Conservation (phyloP, 2,113 vertebrate species). For the Silurus glanis region DNA sequence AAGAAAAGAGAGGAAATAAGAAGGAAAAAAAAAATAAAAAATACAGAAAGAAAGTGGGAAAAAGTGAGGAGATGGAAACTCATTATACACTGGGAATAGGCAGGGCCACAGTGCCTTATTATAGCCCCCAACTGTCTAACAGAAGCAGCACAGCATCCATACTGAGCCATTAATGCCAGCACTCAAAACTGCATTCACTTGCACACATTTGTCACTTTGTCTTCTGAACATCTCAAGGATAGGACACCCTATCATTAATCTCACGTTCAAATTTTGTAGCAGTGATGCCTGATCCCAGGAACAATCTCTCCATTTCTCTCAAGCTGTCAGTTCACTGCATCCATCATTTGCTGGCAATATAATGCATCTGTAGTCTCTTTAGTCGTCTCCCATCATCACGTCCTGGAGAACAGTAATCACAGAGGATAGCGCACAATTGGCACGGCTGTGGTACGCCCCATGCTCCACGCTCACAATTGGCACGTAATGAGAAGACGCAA, state of each 20-base stretch:
- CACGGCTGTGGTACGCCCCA: neutral
- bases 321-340: neutral
- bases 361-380: slow-evolving; percentile 4
- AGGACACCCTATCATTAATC: neutral
- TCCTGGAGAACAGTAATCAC: slow-evolving; percentile 3
- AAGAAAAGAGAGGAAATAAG: too few relatives aligned
- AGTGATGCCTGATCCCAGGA: neutral
- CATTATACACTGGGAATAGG: neutral
- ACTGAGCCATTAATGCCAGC: slow-evolving; percentile 10
- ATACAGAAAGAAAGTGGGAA: neutral
- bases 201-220: neutral
- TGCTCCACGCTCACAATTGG: too few relatives aligned
- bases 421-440: neutral
- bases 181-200: neutral
- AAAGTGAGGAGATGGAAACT: slow-evolving; percentile 4
- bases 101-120: neutral
- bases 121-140: slow-evolving; percentile 1
- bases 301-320: neutral
- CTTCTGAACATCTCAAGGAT: slow-evolving; percentile 10
- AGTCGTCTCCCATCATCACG: neutral
- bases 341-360: slow-evolving; percentile 13
- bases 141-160: slow-evolving; percentile 2
- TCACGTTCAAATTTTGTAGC: neutral
- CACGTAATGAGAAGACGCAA: slow-evolving; percentile 1
- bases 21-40: neutral